Base-by-base conservation (phyloP, 2,888 invertebrate genomes). In the Maniola hyperantus region DNA sequence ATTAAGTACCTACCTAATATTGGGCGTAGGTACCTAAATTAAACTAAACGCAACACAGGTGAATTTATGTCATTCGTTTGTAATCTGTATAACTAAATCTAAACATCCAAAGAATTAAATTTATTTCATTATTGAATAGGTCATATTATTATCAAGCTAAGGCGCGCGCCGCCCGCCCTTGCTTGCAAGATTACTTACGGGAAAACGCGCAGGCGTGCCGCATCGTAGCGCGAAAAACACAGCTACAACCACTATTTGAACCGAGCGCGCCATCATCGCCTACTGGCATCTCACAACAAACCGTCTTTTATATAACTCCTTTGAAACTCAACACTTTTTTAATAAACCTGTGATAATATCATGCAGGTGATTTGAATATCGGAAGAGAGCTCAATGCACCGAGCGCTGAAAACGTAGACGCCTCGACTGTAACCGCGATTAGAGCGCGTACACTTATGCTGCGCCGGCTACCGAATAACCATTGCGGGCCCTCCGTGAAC, bases 361-460 rank as follows among this genome's bases (percentile, higher is more conserved):
- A 91, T 92, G 91, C 91, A 91, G 91, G 91, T 91, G 79, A 80
- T 91, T 90, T 89, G 88, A 89, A 90, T 91, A 91, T 91, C 87
- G 75, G 78, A 75, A 76, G 72, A 72, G 79, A 82, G 79, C 80
- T 75, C 82, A 82, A 82, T 85, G 84, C 86, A 87, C 85, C 77
- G 78, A 72, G 69, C 74, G 75, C 75, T 75, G 73, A 74, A 74
- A 74, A 75, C 65, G 76, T 72, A 74, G 76, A 73, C 76, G 79
- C 76, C 73, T 69, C 71, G 69, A 81, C 76, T 75, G 80, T 79
- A 72, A 78, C 73, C 79, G 78, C 85, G 85, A 87, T 90, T 86
- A 88, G 83, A 87, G 84, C 91, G 90, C 87, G 89, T 87, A 88
- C 87, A 87, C 89, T 88, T 88, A 88, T 87, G 89, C 87, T 86